phyloP scores from a whole-genome alignment of 2,797 vertebrate genomes.

The Clamator glandarius region DNA sequence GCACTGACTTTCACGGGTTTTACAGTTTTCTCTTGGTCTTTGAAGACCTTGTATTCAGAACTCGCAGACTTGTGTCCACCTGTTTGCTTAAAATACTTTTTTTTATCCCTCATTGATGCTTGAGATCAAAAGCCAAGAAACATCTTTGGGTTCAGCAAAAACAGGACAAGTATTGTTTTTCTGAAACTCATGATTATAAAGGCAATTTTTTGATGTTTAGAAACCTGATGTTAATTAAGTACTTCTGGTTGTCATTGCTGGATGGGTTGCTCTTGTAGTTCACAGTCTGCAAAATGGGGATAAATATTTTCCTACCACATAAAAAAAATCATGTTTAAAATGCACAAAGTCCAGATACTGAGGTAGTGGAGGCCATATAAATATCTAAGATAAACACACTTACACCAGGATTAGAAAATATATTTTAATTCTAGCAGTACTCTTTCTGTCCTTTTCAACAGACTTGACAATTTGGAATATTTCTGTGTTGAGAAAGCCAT shows the following conservation, averaged over 20 bases:
- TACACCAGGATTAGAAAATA: not conserved
- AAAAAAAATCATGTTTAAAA: not conserved
- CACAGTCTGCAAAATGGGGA: not conserved
- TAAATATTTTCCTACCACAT: constrained; percentile 9
- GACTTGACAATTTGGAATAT: not conserved
- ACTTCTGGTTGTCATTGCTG: not conserved
- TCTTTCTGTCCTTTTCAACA: not conserved
- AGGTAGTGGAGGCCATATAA: not conserved
- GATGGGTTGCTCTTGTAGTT: not conserved
- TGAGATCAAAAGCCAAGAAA: not conserved
- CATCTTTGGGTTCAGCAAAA: not conserved
- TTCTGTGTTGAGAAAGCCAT: not conserved
- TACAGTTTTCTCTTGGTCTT: not conserved
- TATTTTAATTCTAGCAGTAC: not conserved
- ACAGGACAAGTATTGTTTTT: not conserved
- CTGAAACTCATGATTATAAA: not conserved
- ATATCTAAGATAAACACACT: not conserved
- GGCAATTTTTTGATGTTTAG: not conserved
- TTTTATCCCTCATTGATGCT: not conserved
- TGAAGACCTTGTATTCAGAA: not conserved
- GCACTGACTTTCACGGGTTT: not conserved
- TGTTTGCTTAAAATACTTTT: not conserved
- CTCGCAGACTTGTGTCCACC: not conserved
- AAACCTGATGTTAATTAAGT: not conserved
- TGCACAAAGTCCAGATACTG: not conserved